Evolutionary conservation across 2,797 vertebrate species (phyloP), one percentile per base, ranked within the genome.

Genomic region (Intellagama lesueurii): DNA sequence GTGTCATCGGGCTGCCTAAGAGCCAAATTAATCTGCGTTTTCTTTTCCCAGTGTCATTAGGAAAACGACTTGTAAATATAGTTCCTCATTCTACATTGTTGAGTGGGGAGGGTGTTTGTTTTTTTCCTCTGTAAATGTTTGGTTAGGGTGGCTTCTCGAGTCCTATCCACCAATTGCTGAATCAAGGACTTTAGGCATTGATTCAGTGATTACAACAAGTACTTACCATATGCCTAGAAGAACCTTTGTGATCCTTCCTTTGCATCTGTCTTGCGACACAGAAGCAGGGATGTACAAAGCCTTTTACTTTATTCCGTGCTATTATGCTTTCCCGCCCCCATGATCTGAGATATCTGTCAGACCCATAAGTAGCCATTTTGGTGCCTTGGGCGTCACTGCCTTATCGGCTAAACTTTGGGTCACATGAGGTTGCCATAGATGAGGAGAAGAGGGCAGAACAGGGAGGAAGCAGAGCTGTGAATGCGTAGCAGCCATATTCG

Each of bases 1-100:
- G 93, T 85, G 94, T 68, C 87, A 81, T 93, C 40, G 3, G 52
- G 64, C 90, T 93, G 93, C 89, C 89, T 78, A 88, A 92, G 90
- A 94, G 87, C 89, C 93, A 86, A 91, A 94, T 95, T 93, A 56
- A 90, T 85, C 24, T 44, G 88, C 35, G 83, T 90, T 91, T 90
- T 87, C 92, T 91, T 90, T 90, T 89, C 92, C 85, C 86, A 91
- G 86, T 73, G 88, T 64, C 85, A 89, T 87, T 81, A 91, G 89
- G 35, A 92, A 86, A 83, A 94, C 70, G 89, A 90, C 87, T 95
- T 83, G 92, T 89, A 89, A 92, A 91, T 86, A 88, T 89, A 87
- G 70, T 90, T 91, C 83, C 86, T 60, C 60, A 70, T 85, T 76
- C 86, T 26, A 19, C 91, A 66, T 26, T 87, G 89, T 68, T 90